Evolutionary conservation across 1,140 invertebrate genomes (phyloP).

Genomic region (Octopus sinensis): DNA sequence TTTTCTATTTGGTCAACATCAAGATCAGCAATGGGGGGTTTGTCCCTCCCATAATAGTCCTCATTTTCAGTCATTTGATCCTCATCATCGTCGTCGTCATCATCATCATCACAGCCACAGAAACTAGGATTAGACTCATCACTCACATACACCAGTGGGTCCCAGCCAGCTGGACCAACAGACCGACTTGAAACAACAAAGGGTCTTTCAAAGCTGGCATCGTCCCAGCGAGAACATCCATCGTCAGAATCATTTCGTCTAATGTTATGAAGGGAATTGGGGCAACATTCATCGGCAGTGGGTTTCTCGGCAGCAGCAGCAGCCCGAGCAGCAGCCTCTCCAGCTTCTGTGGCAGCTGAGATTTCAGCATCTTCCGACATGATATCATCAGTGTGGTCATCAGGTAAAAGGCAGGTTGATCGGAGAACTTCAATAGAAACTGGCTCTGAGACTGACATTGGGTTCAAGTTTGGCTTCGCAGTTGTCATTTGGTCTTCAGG

Average conservation of each 20-base stretch:
- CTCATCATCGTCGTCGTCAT: constrained; percentile 26
- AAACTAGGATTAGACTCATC: constrained; percentile 6
- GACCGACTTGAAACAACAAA: not conserved
- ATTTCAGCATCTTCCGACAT: constrained; percentile 31
- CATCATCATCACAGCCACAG: constrained; percentile 25
- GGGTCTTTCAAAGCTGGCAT: constrained; percentile 22
- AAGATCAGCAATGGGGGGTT: constrained; percentile 38
- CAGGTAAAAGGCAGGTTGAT: not conserved
- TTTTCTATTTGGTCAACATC: constrained; percentile 50
- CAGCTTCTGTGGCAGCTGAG: constrained; percentile 29
- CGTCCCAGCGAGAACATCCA: not conserved
- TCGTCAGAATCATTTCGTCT: not conserved
- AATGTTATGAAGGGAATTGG: not conserved
- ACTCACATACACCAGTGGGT: not conserved
- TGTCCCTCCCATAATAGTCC: constrained; percentile 32
- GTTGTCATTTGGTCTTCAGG: too few species aligned
- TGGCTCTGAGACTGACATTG: constrained; percentile 9
- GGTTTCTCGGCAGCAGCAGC: not conserved
- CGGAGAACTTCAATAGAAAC: constrained; percentile 20
- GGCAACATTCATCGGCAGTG: not conserved
- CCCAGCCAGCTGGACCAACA: not conserved
- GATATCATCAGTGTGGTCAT: constrained; percentile 29
- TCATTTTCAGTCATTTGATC: constrained; percentile 20
- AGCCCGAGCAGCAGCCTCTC: constrained; percentile 16
- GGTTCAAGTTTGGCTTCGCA: too few species aligned